Conservation (phyloP, 2,797 vertebrate species). For the Paratrypauchen microcephalus region DNA sequence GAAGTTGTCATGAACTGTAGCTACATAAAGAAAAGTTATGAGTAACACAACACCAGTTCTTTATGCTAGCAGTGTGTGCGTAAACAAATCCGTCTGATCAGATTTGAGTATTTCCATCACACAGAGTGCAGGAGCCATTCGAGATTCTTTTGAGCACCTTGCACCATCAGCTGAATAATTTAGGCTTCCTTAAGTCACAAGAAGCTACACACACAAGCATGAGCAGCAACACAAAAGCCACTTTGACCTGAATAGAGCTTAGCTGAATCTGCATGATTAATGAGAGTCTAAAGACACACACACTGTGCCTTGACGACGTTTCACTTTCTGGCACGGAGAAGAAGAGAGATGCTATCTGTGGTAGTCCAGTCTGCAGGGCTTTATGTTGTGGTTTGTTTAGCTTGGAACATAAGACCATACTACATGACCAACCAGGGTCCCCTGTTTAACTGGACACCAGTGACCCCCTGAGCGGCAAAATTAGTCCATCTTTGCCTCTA, state of each 20-base stretch:
- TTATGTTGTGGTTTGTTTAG: constrained; percentile 12
- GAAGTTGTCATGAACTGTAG: constrained; percentile 14
- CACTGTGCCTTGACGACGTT: constrained; percentile 63
- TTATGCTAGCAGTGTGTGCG: constrained; percentile 44
- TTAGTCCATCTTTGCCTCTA: neutral
- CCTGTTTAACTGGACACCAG: constrained; percentile 44
- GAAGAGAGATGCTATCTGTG: constrained; percentile 34
- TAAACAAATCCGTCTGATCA: constrained; percentile 81
- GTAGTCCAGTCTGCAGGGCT: constrained; percentile 19
- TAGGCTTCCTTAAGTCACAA: constrained; percentile 69
- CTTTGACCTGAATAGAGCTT: constrained; percentile 59
- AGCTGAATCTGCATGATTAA: constrained; percentile 66
- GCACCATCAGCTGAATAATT: constrained; percentile 66
- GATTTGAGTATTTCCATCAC: constrained; percentile 82
- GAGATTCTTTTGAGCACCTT: constrained; percentile 74
- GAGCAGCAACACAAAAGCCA: constrained; percentile 52
- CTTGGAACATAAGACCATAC: constrained; percentile 51
- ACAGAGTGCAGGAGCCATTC: constrained; percentile 73
- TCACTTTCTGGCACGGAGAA: constrained; percentile 63
- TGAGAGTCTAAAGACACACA: constrained; percentile 44
- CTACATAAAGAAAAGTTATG: constrained; percentile 44
- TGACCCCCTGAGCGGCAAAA: constrained; percentile 22
- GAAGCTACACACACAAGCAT: constrained; percentile 31
- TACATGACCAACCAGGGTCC: constrained; percentile 15
- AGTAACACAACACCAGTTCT: constrained; percentile 59